These are phyloP conservation scores for Theropithecus gelada DNA, from an alignment of 2,113 vertebrate genomes.

Conservation along the genomic window DNA sequence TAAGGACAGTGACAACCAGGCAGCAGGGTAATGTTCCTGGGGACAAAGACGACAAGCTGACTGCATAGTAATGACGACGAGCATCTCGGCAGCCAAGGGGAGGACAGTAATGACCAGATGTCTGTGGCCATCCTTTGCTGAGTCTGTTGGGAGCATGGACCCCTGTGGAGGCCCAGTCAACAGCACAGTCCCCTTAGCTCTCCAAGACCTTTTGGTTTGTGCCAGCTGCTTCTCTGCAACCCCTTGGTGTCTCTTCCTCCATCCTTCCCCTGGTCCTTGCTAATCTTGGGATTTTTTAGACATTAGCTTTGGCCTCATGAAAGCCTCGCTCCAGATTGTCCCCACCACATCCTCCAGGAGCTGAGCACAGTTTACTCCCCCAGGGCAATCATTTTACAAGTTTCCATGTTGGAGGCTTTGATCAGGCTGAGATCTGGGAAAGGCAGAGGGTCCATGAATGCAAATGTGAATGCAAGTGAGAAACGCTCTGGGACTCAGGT, in stretches of 20 bases:
- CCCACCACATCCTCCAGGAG: not conserved
- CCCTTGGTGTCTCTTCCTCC: not conserved
- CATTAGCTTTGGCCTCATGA: not conserved
- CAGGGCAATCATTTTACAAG: not conserved
- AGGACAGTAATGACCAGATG: not conserved
- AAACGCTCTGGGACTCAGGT: not conserved
- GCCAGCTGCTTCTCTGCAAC: not conserved
- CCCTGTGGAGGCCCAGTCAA: not conserved
- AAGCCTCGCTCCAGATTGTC: not conserved
- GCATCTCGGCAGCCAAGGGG: not conserved
- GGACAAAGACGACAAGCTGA: not conserved
- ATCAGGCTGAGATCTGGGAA: not conserved
- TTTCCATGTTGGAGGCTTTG: not conserved
- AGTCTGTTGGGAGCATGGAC: accelerated
- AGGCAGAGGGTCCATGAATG: too few relatives aligned
- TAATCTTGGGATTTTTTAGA: not conserved
- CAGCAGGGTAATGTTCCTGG: not conserved
- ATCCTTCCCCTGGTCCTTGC: not conserved
- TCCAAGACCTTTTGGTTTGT: not conserved
- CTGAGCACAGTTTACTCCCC: not conserved
- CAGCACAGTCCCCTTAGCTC: not conserved
- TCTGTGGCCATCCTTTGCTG: accelerated
- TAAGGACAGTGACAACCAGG: not conserved
- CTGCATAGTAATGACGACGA: not conserved
- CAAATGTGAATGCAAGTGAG: not conserved